Evolutionary conservation across 2,888 invertebrate genomes (phyloP), one percentile per base, ranked within the genome.

Genomic region (Caenorhabditis sinica): DNA sequence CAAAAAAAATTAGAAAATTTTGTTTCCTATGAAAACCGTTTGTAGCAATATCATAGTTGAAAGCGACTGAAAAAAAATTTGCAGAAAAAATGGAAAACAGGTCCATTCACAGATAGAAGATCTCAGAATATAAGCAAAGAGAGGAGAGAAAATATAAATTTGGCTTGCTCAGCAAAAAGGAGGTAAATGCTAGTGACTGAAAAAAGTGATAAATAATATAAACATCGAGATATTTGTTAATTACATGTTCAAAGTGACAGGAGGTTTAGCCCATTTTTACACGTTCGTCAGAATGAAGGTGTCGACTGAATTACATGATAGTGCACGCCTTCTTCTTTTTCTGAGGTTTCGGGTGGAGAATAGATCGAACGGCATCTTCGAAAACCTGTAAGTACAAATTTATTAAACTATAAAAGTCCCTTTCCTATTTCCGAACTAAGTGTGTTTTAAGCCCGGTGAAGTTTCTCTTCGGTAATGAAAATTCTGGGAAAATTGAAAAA

Each of bases 321-420:
- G 77, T 72, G 83, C 92, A 92, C 17, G 65, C 49, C 69, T 93
- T 92, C 88, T 93, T 93, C 87, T 92, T 95, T 94, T 97, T 97
- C 93, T 96, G 96, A 82, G 98, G 97, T 94, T 98, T 97, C 72
- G 99, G 99, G 94, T 97, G 95, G 93, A 99, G 95, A 88, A 99
- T 98, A 82, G 98, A 97, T 91, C 98, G 95, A 49, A 98, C 98
- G 40, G 98, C 97, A 94, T 99, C 99, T 93, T 98, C 98, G 94
- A 99, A 99, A 81, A 99, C 98, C 96, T 97, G 63, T 56, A 86
- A 86, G 28, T 20, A 17, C 0, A 23, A 17, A 28, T 23, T 45
- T 30, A 30, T n/a, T 25, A 30, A 65, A n/a, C n/a, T n/a, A n/a
- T n/a, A n/a, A n/a, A n/a, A n/a, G n/a, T n/a, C n/a, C n/a, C n/a